Conservation (phyloP, 2,113 vertebrate species). For the Regulus satrapa region DNA sequence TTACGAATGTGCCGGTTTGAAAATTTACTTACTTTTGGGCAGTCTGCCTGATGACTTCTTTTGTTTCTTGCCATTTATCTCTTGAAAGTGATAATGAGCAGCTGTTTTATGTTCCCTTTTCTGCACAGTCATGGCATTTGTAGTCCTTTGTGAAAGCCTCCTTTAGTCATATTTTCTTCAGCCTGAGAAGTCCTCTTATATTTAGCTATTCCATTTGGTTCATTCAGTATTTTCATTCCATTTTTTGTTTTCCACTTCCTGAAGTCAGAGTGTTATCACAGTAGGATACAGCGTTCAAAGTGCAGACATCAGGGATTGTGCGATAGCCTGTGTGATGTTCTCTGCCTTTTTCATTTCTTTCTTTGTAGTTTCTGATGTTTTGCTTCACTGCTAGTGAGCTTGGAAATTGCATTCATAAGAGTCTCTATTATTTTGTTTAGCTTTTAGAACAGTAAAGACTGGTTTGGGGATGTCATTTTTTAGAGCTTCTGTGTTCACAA, state of each 20-base stretch:
- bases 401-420: background rate
- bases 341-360: background rate
- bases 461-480: background rate
- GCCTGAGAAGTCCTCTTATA: background rate
- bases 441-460: background rate
- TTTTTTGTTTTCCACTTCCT: background rate
- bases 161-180: background rate
- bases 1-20: background rate
- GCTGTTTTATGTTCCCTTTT: background rate
- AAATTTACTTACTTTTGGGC: background rate
- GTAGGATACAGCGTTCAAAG: background rate
- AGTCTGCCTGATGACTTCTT: background rate
- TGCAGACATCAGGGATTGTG: background rate
- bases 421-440: background rate
- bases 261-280: background rate
- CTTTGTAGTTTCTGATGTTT: background rate
- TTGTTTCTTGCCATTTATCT: background rate
- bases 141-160: background rate
- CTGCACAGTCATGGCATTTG: background rate
- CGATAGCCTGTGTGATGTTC: background rate
- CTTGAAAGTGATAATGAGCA: background rate
- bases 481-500: background rate
- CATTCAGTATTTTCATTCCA: background rate
- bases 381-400: background rate
- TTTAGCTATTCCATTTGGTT: background rate